A percentile compares a stretch with the other conserved stretches of the same genome.
Evolutionary conservation across 2,888 invertebrate species (phyloP).

Genomic region (Synergus gifuensis): DNA sequence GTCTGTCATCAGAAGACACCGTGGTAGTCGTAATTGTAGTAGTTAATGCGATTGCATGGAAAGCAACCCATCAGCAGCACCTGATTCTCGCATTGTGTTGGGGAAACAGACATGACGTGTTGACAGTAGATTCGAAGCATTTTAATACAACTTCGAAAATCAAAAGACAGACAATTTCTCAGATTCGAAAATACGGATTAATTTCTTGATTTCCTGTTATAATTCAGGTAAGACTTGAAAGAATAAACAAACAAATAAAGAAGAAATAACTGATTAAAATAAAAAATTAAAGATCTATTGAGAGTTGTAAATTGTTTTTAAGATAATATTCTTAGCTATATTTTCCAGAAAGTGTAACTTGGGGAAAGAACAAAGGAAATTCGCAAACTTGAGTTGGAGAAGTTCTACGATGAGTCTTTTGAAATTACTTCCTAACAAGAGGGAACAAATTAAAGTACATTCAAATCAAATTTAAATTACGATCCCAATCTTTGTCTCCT

Average conservation of each 20-base stretch:
- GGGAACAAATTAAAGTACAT: constrained; percentile 23
- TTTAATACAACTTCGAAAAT: constrained; percentile 43
- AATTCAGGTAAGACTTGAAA: neutral
- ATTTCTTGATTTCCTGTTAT: neutral
- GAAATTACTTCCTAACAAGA: constrained; percentile 37
- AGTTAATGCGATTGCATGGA: constrained; percentile 51
- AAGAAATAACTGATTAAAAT: neutral
- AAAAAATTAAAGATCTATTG: neutral
- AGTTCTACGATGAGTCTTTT: constrained; percentile 9
- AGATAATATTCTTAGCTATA: neutral
- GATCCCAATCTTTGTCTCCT: constrained; percentile 27
- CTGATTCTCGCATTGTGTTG: constrained; percentile 26
- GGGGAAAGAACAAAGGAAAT: constrained; percentile 6
- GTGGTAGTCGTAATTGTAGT: constrained; percentile 38
- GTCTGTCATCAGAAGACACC: constrained; percentile 40
- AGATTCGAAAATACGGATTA: constrained; percentile 13
- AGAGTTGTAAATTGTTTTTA: neutral
- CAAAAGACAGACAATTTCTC: constrained; percentile 40
- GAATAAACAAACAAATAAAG: no score
- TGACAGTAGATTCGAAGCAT: constrained; percentile 52
- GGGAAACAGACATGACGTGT: constrained; percentile 51
- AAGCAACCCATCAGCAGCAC: constrained; percentile 49
- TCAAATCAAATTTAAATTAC: constrained; percentile 31
- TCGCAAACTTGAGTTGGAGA: constrained; percentile 12
- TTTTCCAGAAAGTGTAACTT: neutral